A percentile compares a stretch with the other conserved stretches of the same genome.
Conservation (phyloP, 2,797 vertebrate genomes). For the Sebastiscus tertius region DNA sequence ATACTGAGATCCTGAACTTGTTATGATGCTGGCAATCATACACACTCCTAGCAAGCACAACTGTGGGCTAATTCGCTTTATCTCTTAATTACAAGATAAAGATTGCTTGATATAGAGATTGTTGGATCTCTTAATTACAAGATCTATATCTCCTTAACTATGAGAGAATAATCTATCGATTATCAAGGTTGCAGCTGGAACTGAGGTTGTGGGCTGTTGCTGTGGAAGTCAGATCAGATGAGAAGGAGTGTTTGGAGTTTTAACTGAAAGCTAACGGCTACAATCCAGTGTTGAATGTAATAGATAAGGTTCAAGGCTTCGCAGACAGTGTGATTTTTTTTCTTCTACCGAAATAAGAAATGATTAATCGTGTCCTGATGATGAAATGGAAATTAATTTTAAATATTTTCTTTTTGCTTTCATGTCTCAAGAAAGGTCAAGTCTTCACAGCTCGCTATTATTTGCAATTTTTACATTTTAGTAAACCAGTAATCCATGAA, state of each 20-base stretch:
- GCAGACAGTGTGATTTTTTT: not conserved
- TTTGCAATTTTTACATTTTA: not conserved
- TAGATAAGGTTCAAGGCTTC: not conserved
- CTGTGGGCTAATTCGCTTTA: not conserved
- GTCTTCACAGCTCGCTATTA: not conserved
- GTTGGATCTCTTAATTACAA: constrained; percentile 14
- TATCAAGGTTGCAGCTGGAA: not conserved
- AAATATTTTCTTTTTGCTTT: not conserved
- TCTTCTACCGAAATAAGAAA: not conserved
- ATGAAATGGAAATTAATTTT: not conserved
- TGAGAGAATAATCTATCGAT: not conserved
- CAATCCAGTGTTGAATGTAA: not conserved
- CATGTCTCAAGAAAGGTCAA: not conserved
- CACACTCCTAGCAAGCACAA: not conserved
- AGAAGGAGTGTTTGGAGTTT: not conserved
- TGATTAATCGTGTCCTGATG: not conserved
- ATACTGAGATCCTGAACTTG: not conserved
- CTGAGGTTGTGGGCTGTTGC: not conserved
- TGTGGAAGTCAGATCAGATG: constrained; percentile 4
- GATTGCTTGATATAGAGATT: not conserved
- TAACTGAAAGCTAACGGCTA: not conserved
- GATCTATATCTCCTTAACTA: constrained; percentile 18
- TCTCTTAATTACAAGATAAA: constrained; percentile 4
- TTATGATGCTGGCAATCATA: not conserved
- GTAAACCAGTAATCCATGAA: too few relatives aligned